These are phyloP conservation scores for Notothenia coriiceps DNA, from an alignment of 2,113 vertebrate genomes.

Conservation along the genomic window DNA sequence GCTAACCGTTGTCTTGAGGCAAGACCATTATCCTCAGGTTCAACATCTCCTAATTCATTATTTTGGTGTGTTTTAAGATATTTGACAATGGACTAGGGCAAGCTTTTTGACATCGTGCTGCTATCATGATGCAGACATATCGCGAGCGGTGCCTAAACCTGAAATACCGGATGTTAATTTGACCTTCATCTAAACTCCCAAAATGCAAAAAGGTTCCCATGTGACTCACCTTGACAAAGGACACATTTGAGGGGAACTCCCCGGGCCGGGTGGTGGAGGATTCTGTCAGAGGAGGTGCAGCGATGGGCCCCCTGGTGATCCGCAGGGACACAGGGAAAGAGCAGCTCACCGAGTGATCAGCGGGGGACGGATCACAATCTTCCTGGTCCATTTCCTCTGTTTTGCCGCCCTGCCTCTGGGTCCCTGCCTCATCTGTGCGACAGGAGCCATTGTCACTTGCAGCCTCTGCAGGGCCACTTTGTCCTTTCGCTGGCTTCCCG, in stretches of 20 bases:
- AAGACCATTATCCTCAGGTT: neutral
- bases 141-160: neutral
- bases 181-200: neutral
- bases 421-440: conserved; percentile 43
- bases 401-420: conserved; percentile 43
- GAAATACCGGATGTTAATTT: neutral
- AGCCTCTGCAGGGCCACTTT: conserved; percentile 68
- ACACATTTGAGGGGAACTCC: conserved; percentile 91
- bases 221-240: conserved; percentile 89
- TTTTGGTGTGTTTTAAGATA: neutral
- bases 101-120: neutral
- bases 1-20: neutral
- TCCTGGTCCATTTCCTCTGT: conserved; percentile 46
- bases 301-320: conserved; percentile 91
- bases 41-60: neutral
- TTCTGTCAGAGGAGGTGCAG: conserved; percentile 87
- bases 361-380: conserved; percentile 21
- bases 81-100: neutral
- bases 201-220: neutral
- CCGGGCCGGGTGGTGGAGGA: conserved; percentile 67
- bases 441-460: conserved; percentile 48
- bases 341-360: conserved; percentile 60
- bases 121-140: neutral
- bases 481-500: conserved; percentile 46
- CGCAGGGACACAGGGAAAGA: conserved; percentile 88